Percentiles rank a stretch among this genome's conserved stretches.
Conservation (phyloP, 2,797 vertebrate species). For the Pagetopsis macropterus region DNA sequence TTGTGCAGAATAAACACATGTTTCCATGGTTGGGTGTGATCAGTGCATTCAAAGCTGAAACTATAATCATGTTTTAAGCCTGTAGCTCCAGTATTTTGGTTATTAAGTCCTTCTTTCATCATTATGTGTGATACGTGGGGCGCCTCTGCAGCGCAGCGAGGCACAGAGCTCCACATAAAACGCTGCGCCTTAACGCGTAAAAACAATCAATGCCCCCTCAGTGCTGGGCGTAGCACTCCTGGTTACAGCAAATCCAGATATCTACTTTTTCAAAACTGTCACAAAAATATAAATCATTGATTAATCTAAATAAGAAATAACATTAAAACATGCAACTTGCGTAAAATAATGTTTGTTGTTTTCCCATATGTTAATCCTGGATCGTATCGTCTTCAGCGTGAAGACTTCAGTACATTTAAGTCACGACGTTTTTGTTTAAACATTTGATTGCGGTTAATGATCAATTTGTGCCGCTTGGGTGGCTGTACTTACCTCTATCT, state of each 20-base stretch:
- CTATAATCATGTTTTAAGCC: conserved; percentile 31
- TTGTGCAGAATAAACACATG: conserved; percentile 1
- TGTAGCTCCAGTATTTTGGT: conserved; percentile 37
- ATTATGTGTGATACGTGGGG: conserved; percentile 59
- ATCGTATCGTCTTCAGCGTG: neutral
- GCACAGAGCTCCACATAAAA: conserved; percentile 56
- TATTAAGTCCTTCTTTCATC: conserved; percentile 56
- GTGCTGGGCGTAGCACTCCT: conserved; percentile 69
- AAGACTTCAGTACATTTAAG: conserved; percentile 27
- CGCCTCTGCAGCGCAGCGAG: conserved; percentile 62
- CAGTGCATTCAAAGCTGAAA: conserved; percentile 22
- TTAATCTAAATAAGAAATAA: neutral
- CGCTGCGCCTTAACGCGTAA: conserved; percentile 74
- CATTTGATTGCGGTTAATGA: conserved; percentile 29
- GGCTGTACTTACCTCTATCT: conserved; percentile 68
- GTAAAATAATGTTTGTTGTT: conserved; percentile 16
- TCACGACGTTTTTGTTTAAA: conserved; percentile 43
- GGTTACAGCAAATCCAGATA: neutral
- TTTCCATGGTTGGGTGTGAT: conserved; percentile 28
- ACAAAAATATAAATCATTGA: neutral
- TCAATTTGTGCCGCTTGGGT: conserved; percentile 39
- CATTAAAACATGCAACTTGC: conserved; percentile 5
- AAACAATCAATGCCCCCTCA: conserved; percentile 68
- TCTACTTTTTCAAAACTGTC: conserved; percentile 53
- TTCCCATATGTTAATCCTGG: neutral